phyloP scores from a whole-genome alignment of 37 sponge, comb jelly and placozoan species.

The Petrosia ficiformis region DNA sequence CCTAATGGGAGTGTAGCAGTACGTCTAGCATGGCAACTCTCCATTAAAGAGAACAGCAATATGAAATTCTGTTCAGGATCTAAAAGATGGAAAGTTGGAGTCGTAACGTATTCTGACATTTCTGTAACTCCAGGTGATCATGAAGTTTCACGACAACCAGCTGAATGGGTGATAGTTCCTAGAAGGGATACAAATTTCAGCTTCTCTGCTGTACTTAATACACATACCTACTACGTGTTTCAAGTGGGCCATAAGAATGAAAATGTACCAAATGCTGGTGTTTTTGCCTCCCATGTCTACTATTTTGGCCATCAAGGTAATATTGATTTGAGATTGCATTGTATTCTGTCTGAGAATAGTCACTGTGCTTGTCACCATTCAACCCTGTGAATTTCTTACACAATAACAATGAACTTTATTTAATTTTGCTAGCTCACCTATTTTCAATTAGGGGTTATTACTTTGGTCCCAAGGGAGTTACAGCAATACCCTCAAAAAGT shows the following conservation, averaged over 20 bases:
- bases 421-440: no score
- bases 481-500: no score
- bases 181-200: background rate
- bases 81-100: background rate
- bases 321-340: no score
- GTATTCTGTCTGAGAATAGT: no score
- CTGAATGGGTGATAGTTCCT: background rate
- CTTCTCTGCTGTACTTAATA: background rate
- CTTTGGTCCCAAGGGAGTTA: no score
- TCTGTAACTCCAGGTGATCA: background rate
- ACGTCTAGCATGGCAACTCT: background rate
- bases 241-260: background rate
- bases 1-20: background rate
- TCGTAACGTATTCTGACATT: background rate
- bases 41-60: background rate
- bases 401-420: no score
- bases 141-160: background rate
- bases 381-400: no score
- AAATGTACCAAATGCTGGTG: background rate
- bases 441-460: no score
- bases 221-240: background rate
- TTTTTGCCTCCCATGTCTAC: background rate
- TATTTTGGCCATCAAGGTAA: background rate
- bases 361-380: no score
- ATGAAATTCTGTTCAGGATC: background rate